Evolutionary conservation across 2,113 vertebrate species (phyloP).

Genomic region (Microcebus tavaratra): DNA sequence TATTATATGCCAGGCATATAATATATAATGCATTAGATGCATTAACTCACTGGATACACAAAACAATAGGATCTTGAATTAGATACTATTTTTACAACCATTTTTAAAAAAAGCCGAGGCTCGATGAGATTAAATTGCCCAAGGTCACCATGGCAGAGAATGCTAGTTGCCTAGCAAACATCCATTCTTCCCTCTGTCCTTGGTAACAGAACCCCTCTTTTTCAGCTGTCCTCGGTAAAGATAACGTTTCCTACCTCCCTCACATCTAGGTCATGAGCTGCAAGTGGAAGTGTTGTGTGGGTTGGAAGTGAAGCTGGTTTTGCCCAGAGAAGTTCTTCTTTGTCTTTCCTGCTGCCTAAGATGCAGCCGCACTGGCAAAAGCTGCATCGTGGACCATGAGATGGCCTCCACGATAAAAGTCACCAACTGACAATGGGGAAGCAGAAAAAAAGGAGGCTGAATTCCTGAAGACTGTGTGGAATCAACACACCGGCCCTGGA

Average conservation of each 20-base stretch:
- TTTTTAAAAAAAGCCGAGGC: constrained; percentile 7
- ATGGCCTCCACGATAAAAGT: neutral
- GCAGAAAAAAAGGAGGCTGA: neutral
- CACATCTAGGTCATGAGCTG: neutral
- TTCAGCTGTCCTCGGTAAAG: neutral
- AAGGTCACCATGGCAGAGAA: constrained; percentile 34
- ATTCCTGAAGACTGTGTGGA: neutral
- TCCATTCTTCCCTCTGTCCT: neutral
- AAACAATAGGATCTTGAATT: constrained; percentile 37
- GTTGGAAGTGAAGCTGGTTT: neutral
- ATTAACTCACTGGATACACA: constrained; percentile 31
- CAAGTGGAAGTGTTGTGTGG: neutral
- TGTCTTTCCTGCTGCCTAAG: neutral
- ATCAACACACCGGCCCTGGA: neutral
- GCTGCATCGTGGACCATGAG: neutral
- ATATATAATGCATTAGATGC: neutral
- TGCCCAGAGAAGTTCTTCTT: neutral
- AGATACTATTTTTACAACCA: constrained; percentile 38
- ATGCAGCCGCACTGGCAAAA: neutral
- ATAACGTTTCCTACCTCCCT: neutral
- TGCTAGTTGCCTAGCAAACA: constrained; percentile 19
- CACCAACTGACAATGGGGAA: neutral
- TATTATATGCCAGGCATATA: neutral
- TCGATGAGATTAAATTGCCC: neutral
- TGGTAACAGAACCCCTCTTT: neutral